A percentile compares a stretch with the other conserved stretches of the same genome.
These are phyloP conservation scores for Polypterus senegalus DNA, from an alignment of 2,113 vertebrate genomes.

Conservation along the genomic window DNA sequence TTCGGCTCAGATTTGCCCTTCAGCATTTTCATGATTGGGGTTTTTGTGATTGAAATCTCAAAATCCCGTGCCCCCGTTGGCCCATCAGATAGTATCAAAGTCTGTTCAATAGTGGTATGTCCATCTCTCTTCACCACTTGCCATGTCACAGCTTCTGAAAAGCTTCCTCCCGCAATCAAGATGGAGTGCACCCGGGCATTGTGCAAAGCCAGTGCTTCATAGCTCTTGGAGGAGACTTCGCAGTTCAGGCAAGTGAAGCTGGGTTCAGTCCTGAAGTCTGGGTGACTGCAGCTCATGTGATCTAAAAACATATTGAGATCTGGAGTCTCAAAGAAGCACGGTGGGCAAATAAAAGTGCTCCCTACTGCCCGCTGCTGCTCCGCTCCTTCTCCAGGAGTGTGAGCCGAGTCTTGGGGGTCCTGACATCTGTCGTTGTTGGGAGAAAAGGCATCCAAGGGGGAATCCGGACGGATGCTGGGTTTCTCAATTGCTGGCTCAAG, in stretches of 20 bases:
- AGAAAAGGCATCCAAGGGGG: constrained; percentile 39
- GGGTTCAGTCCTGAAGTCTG: constrained; percentile 75
- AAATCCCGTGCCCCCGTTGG: constrained; percentile 40
- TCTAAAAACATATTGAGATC: constrained; percentile 77
- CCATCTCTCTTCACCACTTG: constrained; percentile 64
- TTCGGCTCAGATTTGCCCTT: constrained; percentile 83
- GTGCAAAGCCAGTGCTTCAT: constrained; percentile 80
- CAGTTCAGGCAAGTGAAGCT: constrained; percentile 71
- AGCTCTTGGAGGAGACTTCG: constrained; percentile 67
- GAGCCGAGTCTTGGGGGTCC: constrained; percentile 32
- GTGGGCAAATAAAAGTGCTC: constrained; percentile 70
- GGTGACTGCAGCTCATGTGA: constrained; percentile 78
- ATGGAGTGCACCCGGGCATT: constrained; percentile 65
- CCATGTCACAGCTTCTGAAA: constrained; percentile 48
- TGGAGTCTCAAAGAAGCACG: constrained; percentile 75
- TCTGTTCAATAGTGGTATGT: constrained; percentile 68
- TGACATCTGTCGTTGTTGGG: constrained; percentile 32
- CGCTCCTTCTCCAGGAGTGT: constrained; percentile 28
- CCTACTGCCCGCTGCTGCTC: constrained; percentile 40
- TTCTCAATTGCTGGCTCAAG: constrained; percentile 41
- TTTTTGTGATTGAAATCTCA: constrained; percentile 91
- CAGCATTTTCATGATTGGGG: constrained; percentile 93
- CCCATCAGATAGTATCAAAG: constrained; percentile 34
- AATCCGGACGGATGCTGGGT: constrained; percentile 35
- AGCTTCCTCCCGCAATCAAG: constrained; percentile 12